A percentile compares a stretch with the other conserved stretches of the same genome.
Evolutionary conservation across 2,888 invertebrate genomes (phyloP).

Genomic region (Amiota minor): DNA sequence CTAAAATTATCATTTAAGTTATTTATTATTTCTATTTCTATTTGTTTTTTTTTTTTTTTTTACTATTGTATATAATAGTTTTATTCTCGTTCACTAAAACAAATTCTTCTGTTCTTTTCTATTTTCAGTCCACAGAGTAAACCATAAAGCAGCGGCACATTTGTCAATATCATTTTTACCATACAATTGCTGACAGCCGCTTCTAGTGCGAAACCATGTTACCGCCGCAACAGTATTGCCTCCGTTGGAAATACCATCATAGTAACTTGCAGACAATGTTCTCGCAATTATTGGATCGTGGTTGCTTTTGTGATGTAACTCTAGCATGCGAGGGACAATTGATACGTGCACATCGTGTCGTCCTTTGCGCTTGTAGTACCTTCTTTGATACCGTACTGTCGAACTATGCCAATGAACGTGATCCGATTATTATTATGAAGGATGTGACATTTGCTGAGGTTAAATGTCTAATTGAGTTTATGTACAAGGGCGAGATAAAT

Average conservation of each 20-base stretch:
- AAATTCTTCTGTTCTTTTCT: no score
- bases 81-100: no score
- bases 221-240: constrained; percentile 88
- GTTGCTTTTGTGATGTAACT: constrained; percentile 92
- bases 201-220: constrained; percentile 75
- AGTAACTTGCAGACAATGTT: constrained; percentile 92
- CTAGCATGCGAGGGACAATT: constrained; percentile 89
- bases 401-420: constrained; percentile 83
- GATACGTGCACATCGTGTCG: constrained; percentile 84
- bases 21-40: no score
- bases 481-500: constrained; percentile 97
- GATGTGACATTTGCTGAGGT: constrained; percentile 93
- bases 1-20: no score
- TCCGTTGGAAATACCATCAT: constrained; percentile 94
- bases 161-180: no score
- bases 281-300: constrained; percentile 87
- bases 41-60: no score
- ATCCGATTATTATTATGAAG: constrained; percentile 89
- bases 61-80: no score
- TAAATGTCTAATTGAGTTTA: constrained; percentile 91
- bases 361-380: constrained; percentile 92
- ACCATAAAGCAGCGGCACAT: no score
- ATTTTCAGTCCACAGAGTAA: no score
- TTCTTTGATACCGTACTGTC: constrained; percentile 91
- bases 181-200: no score